A percentile compares a stretch with the other conserved stretches of the same genome.
These are phyloP conservation scores for cat (Felis catus) DNA, from an alignment of 2,113 vertebrate genomes.

Conservation along the genomic window F.catus_Fca126_mat1.0 CM031423.1:27356501-27357000, in stretches of 20 bases:
- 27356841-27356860: not conserved
- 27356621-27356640: slow-evolving; percentile 88
- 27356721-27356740: not conserved
- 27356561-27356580: slow-evolving; percentile 85
- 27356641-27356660: slow-evolving; percentile 75
- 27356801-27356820: not conserved
- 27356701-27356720: not conserved
- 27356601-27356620: slow-evolving; percentile 87
- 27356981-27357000: not conserved
- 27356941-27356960: not conserved
- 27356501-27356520: not conserved
- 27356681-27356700: not conserved
- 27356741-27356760: not conserved
- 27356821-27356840: not conserved
- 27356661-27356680: not conserved
- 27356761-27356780: not conserved
- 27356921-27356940: not conserved
- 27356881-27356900: not conserved
- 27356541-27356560: slow-evolving; percentile 85
- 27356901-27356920: not conserved
- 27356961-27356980: not conserved
- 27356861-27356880: not conserved
- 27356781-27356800: not conserved
- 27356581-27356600: slow-evolving; percentile 88
- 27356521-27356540: slow-evolving; percentile 88